Evolutionary conservation across 2,888 invertebrate genomes (phyloP).

Genomic region (Trissoscelio sp.): DNA sequence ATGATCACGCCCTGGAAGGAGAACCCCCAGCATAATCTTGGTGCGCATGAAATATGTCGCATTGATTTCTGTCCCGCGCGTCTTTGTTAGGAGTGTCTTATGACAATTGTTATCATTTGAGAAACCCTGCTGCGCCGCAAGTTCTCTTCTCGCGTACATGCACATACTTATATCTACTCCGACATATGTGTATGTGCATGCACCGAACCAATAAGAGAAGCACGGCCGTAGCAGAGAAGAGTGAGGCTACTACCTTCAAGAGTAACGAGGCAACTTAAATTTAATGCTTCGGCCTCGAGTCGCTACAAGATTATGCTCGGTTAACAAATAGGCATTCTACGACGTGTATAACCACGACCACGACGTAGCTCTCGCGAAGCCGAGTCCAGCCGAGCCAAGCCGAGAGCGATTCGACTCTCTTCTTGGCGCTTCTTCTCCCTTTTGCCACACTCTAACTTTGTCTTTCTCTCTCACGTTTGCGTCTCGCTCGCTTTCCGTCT

Average conservation of each 20-base stretch:
- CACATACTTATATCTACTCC: too few species aligned
- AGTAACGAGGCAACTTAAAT: constrained; percentile 79
- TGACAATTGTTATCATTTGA: constrained; percentile 82
- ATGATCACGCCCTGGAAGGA: constrained; percentile 9
- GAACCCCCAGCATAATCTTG: constrained; percentile 12
- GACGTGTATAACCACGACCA: constrained; percentile 67
- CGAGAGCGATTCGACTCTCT: constrained; percentile 30
- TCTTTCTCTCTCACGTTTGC: constrained; percentile 9
- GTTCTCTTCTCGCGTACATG: too few species aligned
- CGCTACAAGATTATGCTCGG: constrained; percentile 75
- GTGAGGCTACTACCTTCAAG: constrained; percentile 75
- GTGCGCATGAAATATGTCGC: constrained; percentile 30
- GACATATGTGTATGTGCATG: constrained; percentile 36
- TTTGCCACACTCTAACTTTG: constrained; percentile 60
- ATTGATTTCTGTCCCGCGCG: constrained; percentile 45
- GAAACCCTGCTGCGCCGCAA: constrained; percentile 63
- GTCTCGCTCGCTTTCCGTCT: constrained; percentile 21
- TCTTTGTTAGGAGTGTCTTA: constrained; percentile 51
- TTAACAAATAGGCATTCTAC: constrained; percentile 78
- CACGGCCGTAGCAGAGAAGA: constrained; percentile 72
- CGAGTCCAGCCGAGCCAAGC: constrained; percentile 25
- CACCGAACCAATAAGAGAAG: constrained; percentile 70
- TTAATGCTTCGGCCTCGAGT: constrained; percentile 76
- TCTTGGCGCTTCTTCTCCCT: constrained; percentile 46
- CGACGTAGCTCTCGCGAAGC: constrained; percentile 44